These are phyloP conservation scores for Channa argus DNA, from an alignment of 2,113 vertebrate species.

Conservation along the genomic window DNA sequence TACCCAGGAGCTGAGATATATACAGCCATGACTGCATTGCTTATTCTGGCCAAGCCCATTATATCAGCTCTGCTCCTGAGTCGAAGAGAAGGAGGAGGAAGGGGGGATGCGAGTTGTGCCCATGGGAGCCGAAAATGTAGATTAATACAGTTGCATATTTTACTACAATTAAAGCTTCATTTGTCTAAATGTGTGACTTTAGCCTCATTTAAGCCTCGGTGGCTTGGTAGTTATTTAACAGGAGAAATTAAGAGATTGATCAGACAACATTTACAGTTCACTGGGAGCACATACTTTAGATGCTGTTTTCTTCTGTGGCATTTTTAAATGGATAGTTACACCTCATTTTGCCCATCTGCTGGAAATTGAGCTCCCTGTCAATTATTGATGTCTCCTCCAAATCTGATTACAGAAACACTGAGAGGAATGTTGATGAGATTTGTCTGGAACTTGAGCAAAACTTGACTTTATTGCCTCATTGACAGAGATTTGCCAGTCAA, in stretches of 20 bases:
- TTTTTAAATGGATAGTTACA: constrained; percentile 56
- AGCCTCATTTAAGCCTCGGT: constrained; percentile 80
- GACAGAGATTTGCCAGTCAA: constrained; percentile 68
- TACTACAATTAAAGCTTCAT: constrained; percentile 84
- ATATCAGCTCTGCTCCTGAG: constrained; percentile 63
- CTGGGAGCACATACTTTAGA: constrained; percentile 16
- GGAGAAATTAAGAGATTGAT: constrained; percentile 53
- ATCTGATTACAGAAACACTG: constrained; percentile 60
- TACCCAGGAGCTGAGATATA: constrained; percentile 73
- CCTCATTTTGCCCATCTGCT: constrained; percentile 52
- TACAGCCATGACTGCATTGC: constrained; percentile 60
- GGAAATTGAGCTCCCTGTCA: constrained; percentile 64
- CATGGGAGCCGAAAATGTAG: constrained; percentile 70
- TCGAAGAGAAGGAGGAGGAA: constrained; percentile 33
- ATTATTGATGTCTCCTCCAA: constrained; percentile 52
- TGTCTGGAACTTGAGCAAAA: constrained; percentile 64
- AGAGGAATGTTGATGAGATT: constrained; percentile 60
- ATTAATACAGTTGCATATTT: constrained; percentile 76
- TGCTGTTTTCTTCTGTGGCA: constrained; percentile 30
- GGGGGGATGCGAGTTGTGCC: constrained; percentile 56
- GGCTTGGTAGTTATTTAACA: constrained; percentile 55
- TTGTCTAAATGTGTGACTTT: constrained; percentile 81
- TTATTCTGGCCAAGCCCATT: constrained; percentile 76
- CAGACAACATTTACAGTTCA: constrained; percentile 19
- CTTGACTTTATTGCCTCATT: constrained; percentile 63